Base-by-base conservation (phyloP, 2,888 invertebrate species). In the Latrodectus elegans region DNA sequence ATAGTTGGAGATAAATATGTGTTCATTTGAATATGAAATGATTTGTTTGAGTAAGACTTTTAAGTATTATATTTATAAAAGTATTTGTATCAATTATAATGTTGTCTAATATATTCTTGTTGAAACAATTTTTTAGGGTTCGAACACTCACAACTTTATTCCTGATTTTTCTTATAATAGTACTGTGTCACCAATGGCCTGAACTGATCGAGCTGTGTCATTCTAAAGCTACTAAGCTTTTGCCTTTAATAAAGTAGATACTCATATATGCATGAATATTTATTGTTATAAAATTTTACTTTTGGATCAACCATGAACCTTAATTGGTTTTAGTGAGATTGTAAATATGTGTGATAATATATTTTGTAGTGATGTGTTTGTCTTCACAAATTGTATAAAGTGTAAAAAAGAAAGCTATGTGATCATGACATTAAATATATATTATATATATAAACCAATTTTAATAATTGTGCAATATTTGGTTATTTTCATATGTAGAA, bases 101-200 rank as follows among this genome's bases (percentile, higher is more conserved):
- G 6, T 38, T 38, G 4, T 38, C 4, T 38, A 38, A 1, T 38
- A 38, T 6, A 38, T 38, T 38, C 6, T 6, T 38, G 38, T 38
- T 38, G 38, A 38, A 38, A 38, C 4, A 38, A 38, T 91, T 91
- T 91, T 94, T 79, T 94, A 97, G 97, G 93, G 96, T 97, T 91
- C 95, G 97, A 91, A 96, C 97, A 90, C 93, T 97, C 92, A 96
- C 96, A 89, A 97, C 97, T 78, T 95, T 95, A 91, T 92, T 96
- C 90, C 95, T 96, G 90, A 95, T 97, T 89, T 94, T 96, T 93
- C 94, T 95, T 84, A 95, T 96, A 91, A 95, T 96, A 91, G 95
- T 96, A 93, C 95, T 96, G 90, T 94, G 96, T 92, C 95, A 96
- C 92, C 97, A 97, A 92, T 97, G 97, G 97, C 97, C 96, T 83